These are phyloP conservation scores for Alouatta palliata DNA, from an alignment of 2,113 vertebrate genomes.

Conservation along the genomic window DNA sequence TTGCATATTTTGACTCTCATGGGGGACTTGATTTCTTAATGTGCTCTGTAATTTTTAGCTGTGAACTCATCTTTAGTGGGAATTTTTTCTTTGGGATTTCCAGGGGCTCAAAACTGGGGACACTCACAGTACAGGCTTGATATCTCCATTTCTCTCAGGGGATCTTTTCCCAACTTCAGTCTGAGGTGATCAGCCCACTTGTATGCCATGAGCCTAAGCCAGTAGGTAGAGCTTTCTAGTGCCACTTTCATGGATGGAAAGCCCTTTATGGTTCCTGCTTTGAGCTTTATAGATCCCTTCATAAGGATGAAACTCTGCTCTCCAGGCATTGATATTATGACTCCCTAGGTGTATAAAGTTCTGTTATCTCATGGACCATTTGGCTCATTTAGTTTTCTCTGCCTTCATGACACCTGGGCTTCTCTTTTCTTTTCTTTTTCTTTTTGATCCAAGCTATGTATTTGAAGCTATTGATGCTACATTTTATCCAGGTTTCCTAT, in stretches of 20 bases:
- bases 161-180: not conserved
- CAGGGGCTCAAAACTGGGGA: not conserved
- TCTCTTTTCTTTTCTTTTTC: constrained; percentile 21
- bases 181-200: not conserved
- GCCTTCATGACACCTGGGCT: not conserved
- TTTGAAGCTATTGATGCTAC: constrained; percentile 1
- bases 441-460: constrained; percentile 15
- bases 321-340: not conserved
- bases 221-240: not conserved
- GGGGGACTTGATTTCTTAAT: not conserved
- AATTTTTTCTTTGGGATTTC: not conserved
- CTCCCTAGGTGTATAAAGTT: not conserved
- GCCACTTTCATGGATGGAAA: not conserved
- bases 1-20: not conserved
- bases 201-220: not conserved
- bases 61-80: not conserved
- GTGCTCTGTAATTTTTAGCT: constrained; percentile 41
- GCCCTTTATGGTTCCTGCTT: not conserved
- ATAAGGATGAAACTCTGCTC: not conserved
- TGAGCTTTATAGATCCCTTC: not conserved
- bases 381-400: not conserved
- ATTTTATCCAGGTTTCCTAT: not conserved
- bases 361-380: not conserved
- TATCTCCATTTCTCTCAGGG: not conserved
- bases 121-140: not conserved